These are phyloP conservation scores for Turnix velox DNA, from an alignment of 2,113 vertebrate genomes.

Conservation along the genomic window DNA sequence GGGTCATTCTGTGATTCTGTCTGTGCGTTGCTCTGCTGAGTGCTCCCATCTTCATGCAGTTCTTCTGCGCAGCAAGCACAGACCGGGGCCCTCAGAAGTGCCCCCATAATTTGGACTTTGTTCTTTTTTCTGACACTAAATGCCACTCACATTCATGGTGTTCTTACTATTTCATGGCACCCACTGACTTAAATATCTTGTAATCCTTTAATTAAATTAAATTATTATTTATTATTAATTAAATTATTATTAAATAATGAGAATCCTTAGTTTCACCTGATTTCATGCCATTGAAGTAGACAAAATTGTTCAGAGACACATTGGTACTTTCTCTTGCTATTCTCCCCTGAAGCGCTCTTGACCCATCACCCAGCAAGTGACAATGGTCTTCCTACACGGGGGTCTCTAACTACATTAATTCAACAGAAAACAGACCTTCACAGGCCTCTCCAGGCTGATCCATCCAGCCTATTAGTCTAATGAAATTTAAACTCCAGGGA, in stretches of 20 bases:
- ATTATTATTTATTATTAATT: too few relatives aligned
- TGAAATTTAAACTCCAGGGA: background rate
- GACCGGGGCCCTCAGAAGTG: background rate
- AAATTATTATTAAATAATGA: too few relatives aligned
- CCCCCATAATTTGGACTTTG: background rate
- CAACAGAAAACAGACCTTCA: background rate
- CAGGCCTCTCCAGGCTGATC: accelerated
- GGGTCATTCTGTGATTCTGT: too few relatives aligned
- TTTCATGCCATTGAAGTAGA: background rate
- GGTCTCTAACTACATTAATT: background rate
- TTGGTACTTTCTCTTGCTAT: background rate
- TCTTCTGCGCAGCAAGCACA: background rate
- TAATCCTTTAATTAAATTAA: background rate
- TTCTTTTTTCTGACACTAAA: background rate
- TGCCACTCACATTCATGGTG: background rate
- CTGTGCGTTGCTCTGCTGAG: too few relatives aligned
- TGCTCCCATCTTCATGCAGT: accelerated
- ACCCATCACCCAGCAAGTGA: accelerated
- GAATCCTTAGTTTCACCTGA: background rate
- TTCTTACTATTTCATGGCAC: background rate
- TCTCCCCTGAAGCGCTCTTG: background rate
- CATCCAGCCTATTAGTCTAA: background rate
- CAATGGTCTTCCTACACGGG: background rate
- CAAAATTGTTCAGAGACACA: background rate
- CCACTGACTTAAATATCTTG: background rate